These are phyloP conservation scores for Drosophila kohkoa DNA, from an alignment of 1,140 invertebrate species.

Conservation along the genomic window DNA sequence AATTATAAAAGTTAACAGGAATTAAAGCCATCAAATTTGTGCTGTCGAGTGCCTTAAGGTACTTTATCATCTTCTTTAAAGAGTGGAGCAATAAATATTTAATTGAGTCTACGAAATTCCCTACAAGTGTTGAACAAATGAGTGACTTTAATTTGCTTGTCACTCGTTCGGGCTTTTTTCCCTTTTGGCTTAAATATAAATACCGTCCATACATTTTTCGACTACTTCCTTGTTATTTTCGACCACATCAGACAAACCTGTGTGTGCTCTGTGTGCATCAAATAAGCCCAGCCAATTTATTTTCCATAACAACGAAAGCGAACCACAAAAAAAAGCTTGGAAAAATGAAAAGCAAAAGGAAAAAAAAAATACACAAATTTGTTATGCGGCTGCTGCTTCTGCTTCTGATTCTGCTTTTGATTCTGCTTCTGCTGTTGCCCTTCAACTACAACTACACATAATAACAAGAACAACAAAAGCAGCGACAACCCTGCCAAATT, in stretches of 20 bases:
- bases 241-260: conserved; percentile 45
- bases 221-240: conserved; percentile 57
- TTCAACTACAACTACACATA: conserved; percentile 51
- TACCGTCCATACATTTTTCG: conserved; percentile 12
- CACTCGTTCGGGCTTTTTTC: background rate
- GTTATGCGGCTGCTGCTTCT: conserved; percentile 26
- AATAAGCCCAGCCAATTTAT: conserved; percentile 69
- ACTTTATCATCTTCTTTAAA: no score
- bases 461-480: conserved; percentile 17
- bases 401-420: background rate
- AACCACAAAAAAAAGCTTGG: background rate
- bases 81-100: background rate
- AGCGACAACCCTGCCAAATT: conserved; percentile 58
- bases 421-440: conserved; percentile 38
- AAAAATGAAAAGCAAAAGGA: conserved; percentile 9
- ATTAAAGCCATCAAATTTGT: background rate
- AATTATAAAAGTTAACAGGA: conserved; percentile 29
- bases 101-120: background rate
- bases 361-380: conserved; percentile 47
- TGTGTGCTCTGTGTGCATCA: conserved; percentile 43
- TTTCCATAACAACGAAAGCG: conserved; percentile 65
- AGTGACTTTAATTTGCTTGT: background rate
- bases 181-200: conserved; percentile 12
- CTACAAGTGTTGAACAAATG: background rate
- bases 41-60: background rate